Conservation (phyloP, 2,113 vertebrate genomes). For the Myanophis thanlyinensis region DNA sequence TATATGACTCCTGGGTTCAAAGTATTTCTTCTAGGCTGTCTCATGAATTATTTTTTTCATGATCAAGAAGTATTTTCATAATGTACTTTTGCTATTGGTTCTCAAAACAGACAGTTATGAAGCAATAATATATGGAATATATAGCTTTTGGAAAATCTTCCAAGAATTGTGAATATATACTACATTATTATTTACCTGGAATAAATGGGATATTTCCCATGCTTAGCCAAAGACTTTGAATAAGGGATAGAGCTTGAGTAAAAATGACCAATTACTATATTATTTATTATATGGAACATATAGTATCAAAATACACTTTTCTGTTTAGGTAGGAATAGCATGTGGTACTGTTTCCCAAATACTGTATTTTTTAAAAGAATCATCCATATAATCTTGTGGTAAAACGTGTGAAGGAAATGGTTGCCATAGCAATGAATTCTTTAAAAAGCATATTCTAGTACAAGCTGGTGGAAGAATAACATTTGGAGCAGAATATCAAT, state of each 20-base stretch:
- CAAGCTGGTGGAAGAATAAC: background rate
- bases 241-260: background rate
- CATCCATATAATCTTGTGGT: background rate
- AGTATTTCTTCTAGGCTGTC: background rate
- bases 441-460: slow-evolving; percentile 8
- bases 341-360: background rate
- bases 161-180: background rate
- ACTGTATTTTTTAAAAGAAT: background rate
- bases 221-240: background rate
- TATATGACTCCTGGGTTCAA: background rate
- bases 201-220: background rate
- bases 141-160: background rate
- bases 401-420: slow-evolving; percentile 6
- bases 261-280: background rate
- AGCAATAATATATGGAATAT: background rate
- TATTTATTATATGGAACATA: background rate
- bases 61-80: background rate
- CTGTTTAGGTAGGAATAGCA: background rate
- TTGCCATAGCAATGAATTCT: slow-evolving; percentile 15
- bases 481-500: background rate
- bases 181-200: background rate
- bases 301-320: background rate
- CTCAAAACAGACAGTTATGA: background rate
- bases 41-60: background rate
- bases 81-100: background rate